phyloP scores from a whole-genome alignment of 2,797 vertebrate species.

The Schizothorax lantsangensis region DNA sequence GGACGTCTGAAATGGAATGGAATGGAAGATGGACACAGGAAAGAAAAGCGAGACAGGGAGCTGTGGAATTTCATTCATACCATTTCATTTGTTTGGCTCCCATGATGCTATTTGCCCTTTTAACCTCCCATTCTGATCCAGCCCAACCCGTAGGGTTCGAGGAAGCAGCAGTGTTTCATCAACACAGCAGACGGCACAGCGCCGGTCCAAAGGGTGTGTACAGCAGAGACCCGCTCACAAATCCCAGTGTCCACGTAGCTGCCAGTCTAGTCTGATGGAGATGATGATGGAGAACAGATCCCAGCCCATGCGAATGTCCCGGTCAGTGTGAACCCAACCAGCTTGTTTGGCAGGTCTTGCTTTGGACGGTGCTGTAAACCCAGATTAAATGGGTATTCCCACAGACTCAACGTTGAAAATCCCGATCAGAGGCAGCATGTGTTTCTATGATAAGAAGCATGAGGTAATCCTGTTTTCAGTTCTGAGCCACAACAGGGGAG shows the following conservation, averaged over 20 bases:
- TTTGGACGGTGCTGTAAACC: conserved; percentile 62
- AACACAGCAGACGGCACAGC: conserved; percentile 69
- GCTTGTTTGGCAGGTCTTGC: conserved; percentile 42
- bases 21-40: conserved; percentile 4
- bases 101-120: conserved; percentile 74
- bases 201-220: conserved; percentile 66
- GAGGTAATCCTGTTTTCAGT: conserved; percentile 62
- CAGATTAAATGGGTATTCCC: conserved; percentile 70
- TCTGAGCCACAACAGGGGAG: conserved; percentile 65
- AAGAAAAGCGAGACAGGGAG: background rate
- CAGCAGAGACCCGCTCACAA: conserved; percentile 61
- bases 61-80: conserved; percentile 69
- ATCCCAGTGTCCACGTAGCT: conserved; percentile 72
- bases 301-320: conserved; percentile 18
- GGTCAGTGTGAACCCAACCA: conserved; percentile 12
- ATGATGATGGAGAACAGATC: conserved; percentile 39
- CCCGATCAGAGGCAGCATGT: conserved; percentile 63
- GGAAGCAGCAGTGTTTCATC: conserved; percentile 70
- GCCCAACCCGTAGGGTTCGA: conserved; percentile 70
- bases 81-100: conserved; percentile 87
- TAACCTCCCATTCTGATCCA: conserved; percentile 73
- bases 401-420: conserved; percentile 69
- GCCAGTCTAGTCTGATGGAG: conserved; percentile 65
- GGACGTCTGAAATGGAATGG: background rate
- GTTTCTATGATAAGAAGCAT: conserved; percentile 61